Evolutionary conservation across 1,140 invertebrate genomes (phyloP), one percentile per base, ranked within the genome.

Genomic region (Acromyrmex charruanus): DNA sequence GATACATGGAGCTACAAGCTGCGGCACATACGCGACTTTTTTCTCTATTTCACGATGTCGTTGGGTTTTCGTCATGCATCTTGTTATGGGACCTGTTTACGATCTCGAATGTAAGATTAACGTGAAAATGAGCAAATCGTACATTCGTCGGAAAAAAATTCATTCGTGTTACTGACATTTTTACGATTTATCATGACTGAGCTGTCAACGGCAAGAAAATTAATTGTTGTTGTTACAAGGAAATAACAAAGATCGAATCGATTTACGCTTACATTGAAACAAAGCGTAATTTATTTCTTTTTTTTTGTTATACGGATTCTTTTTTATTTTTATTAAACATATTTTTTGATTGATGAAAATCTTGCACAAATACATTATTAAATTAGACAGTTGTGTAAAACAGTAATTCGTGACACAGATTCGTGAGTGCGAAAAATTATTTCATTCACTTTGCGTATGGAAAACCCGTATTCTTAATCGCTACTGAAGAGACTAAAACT

Each of bases 31-130:
- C 68, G 80, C 58, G 21, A 3, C 21, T 79, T 90, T 61, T 90
- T 87, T 89, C 79, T 71, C 71, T 49, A 71, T 91, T 91, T 90
- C 65, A 63, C 82, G 87, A 90, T 90, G 71, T 80, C 66, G 77
- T 79, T 90, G 77, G 16, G 14, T 86, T 44, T 75, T 85, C 61
- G 69, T 68, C 49, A 39, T n/a, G 35, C 31, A n/a, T 21, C 58
- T 53, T 53, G 35, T 87, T 90, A 71, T 59, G 79, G 77, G 74
- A 79, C 53, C 53, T 77, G 63, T 85, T 87, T 82, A 59, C 74
- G 87, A 61, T 84, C 61, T 53, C 71, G 85, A 49, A 86, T 16
- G 49, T 9, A 58, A 25, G 51, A 74, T 74, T 74, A 74, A 74
- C 25, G n/a, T 87, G 68, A 21, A 66, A 49, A 74, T 61, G 55